A percentile compares a stretch with the other conserved stretches of the same genome.
phyloP scores from a whole-genome alignment of 2,888 invertebrate species.

The Conops quadrifasciatus region DNA sequence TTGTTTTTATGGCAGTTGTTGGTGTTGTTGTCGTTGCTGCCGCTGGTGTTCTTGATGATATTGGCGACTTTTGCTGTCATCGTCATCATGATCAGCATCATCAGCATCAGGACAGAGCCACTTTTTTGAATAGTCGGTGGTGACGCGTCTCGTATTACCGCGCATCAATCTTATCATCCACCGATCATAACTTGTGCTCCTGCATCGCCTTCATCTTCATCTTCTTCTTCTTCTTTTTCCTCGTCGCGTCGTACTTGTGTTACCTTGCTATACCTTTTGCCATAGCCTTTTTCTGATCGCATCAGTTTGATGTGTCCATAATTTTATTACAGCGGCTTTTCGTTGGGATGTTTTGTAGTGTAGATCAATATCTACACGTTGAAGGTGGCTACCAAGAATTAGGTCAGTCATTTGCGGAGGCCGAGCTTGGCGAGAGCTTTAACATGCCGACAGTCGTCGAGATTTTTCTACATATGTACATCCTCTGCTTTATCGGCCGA shows the following conservation, averaged over 20 bases:
- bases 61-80: constrained; percentile 42
- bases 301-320: constrained; percentile 30
- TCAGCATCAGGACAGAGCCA: constrained; percentile 6
- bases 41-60: constrained; percentile 26
- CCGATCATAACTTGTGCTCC: constrained; percentile 27
- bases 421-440: neutral
- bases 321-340: constrained; percentile 24
- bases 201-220: neutral
- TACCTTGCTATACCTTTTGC: constrained; percentile 1
- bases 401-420: constrained; percentile 11
- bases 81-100: constrained; percentile 23
- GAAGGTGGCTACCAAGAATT: constrained; percentile 30
- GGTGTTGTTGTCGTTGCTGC: neutral
- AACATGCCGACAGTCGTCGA: neutral
- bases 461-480: neutral
- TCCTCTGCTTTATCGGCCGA: neutral
- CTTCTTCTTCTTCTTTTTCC: neutral
- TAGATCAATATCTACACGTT: constrained; percentile 23
- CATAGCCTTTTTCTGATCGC: constrained; percentile 17
- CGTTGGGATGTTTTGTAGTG: constrained; percentile 6
- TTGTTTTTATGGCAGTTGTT: no score
- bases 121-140: constrained; percentile 17
- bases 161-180: constrained; percentile 28
- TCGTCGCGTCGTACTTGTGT: neutral
- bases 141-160: constrained; percentile 42